Percentiles rank a stretch among this genome's conserved stretches.
Conservation (phyloP, 92 coral and sea anemone species). For the Zoanthus sociatus region DNA sequence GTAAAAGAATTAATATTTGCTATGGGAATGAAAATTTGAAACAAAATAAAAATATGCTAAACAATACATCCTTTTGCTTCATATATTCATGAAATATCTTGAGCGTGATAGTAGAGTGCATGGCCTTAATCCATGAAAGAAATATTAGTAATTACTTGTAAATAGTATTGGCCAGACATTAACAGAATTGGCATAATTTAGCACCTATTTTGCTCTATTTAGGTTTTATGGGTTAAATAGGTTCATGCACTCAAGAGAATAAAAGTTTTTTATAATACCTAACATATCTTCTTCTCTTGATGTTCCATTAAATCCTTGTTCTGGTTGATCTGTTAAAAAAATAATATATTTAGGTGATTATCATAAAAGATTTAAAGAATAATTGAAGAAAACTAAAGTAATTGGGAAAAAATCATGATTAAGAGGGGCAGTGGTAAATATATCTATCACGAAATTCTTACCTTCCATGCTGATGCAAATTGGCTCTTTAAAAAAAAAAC, state of each 20-base stretch:
- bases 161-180: not conserved
- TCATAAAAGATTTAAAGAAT: not conserved
- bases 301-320: not conserved
- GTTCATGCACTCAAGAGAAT: not conserved
- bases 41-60: not conserved
- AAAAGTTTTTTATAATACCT: not conserved
- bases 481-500: not conserved
- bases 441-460: not conserved
- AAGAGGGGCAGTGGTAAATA: not conserved
- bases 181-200: not conserved
- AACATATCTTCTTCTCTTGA: not conserved
- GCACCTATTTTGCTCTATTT: not conserved
- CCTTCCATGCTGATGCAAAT: not conserved
- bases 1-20: constrained; percentile 1
- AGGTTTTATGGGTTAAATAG: not conserved
- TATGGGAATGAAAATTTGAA: constrained; percentile 2
- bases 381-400: not conserved
- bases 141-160: not conserved
- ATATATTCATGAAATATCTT: constrained; percentile 4
- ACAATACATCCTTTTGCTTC: not conserved
- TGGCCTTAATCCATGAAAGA: constrained; percentile 5
- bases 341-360: not conserved
- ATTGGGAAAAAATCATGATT: not conserved
- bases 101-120: constrained; percentile 7
- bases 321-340: not conserved